A percentile compares a stretch with the other conserved stretches of the same genome.
Evolutionary conservation across 23 tunicate genomes (phyloP).

Genomic region (Diplosoma virens): DNA sequence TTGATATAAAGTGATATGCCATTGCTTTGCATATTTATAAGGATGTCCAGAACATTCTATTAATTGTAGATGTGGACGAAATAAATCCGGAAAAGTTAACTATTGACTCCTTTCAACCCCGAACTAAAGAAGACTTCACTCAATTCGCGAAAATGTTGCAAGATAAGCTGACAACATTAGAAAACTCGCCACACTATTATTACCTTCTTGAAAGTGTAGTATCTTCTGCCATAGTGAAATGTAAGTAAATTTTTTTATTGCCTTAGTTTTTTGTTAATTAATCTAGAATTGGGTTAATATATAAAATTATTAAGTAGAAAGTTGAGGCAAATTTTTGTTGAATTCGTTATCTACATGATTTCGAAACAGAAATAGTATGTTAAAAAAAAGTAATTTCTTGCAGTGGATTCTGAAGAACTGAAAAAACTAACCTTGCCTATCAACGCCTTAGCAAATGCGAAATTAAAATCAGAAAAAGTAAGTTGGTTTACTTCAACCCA

Average conservation of each 20-base stretch:
- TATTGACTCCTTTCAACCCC: constrained; percentile 54
- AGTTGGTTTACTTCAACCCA: too few relatives aligned
- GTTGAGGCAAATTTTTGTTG: background rate
- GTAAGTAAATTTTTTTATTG: constrained; percentile 34
- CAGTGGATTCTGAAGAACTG: constrained; percentile 70
- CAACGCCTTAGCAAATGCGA: constrained; percentile 58
- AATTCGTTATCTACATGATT: background rate
- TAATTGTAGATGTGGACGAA: constrained; percentile 32
- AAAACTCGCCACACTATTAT: constrained; percentile 76
- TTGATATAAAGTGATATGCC: too few relatives aligned
- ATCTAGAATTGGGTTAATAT: too few relatives aligned
- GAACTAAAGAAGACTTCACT: constrained; percentile 81
- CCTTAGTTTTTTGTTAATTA: background rate
- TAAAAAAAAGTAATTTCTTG: background rate
- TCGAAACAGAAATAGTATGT: background rate
- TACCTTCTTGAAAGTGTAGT: constrained; percentile 52
- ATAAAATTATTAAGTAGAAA: too few relatives aligned
- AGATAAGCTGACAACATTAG: constrained; percentile 53
- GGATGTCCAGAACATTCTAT: too few relatives aligned
- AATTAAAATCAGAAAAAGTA: constrained; percentile 76
- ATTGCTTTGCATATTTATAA: too few relatives aligned
- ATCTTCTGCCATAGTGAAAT: constrained; percentile 31
- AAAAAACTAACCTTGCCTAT: constrained; percentile 62
- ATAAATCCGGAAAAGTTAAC: constrained; percentile 26
- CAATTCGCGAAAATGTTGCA: constrained; percentile 52